Percentiles rank a stretch among this genome's conserved stretches.
Conservation (phyloP, 2,797 vertebrate genomes). For the Oreochromis grahami region DNA sequence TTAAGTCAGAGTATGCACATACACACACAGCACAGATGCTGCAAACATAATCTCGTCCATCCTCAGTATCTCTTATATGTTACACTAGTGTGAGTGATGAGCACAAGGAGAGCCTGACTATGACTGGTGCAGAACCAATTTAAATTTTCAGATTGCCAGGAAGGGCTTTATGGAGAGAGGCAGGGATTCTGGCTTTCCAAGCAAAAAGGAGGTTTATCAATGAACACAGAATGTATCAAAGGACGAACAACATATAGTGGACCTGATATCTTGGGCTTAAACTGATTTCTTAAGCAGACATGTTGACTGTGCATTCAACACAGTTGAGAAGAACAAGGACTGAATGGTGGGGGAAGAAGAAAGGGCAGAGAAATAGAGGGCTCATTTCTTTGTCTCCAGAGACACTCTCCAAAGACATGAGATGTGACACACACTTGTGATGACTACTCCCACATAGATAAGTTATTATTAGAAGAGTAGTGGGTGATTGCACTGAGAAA, state of each 20-base stretch:
- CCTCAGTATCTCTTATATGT: slow-evolving; percentile 40
- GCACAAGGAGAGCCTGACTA: slow-evolving; percentile 24
- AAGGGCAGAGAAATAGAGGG: background rate
- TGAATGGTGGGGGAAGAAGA: background rate
- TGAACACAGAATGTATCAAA: slow-evolving; percentile 64
- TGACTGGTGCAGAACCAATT: slow-evolving; percentile 68
- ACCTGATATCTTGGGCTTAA: slow-evolving; percentile 40
- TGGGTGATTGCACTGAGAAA: background rate
- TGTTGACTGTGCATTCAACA: slow-evolving; percentile 41
- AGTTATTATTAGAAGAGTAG: slow-evolving; percentile 7
- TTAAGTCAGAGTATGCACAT: background rate
- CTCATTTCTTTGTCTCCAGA: slow-evolving; percentile 45
- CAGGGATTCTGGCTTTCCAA: slow-evolving; percentile 1
- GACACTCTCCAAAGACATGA: slow-evolving; percentile 7
- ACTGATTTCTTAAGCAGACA: slow-evolving; percentile 61
- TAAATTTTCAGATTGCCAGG: slow-evolving; percentile 59
- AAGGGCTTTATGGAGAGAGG: slow-evolving; percentile 29
- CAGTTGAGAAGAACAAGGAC: slow-evolving; percentile 17
- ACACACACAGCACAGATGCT: slow-evolving; percentile 6
- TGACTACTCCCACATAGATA: slow-evolving; percentile 18
- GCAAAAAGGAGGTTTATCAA: slow-evolving; percentile 52
- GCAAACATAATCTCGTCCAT: slow-evolving; percentile 40
- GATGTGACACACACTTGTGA: slow-evolving; percentile 34
- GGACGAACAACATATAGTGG: slow-evolving; percentile 49
- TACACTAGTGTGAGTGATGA: slow-evolving; percentile 34